Base-by-base conservation (phyloP, 2,113 vertebrate species). In the Centropus bengalensis region DNA sequence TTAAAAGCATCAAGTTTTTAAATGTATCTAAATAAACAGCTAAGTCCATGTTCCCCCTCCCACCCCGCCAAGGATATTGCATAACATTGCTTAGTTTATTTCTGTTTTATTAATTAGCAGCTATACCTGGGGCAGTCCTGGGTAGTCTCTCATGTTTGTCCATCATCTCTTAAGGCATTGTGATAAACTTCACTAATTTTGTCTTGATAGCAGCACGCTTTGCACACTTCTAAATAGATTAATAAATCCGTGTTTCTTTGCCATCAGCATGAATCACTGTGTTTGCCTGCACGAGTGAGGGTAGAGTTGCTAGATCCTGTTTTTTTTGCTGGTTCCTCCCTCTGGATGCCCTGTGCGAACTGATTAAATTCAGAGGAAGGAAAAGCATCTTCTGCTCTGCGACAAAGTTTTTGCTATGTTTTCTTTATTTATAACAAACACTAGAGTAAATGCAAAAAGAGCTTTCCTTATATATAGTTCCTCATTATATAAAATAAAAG, bases 31-130 rank as follows among this genome's bases (percentile, higher is more conserved):
- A 30, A 22, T 17, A 36, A 75, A 49, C 17, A 44, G 38, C 15
- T 10, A 9, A 44, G 5, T n/a, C 3, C 23, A 36, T 36, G 36
- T 36, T 49, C 11, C 24, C 7, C 6, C 19, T 24, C 20, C 13
- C 8, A 4, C 47, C 47, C 47, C 20, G 9, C 10, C 13, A 12
- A 54, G 10, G 26, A 13, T 4, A 16, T 20, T 62, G 32, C 23
- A 5, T 40, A 30, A 23, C 1, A 1, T 13, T 0, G 1, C 30
- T 40, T 40, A 8, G 36, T 27, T 45, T n/a, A 8, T 9, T 0
- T 13, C 32, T 30, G 14, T 40, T 70, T 26, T 30, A 28, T 58
- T 38, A 58, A 64, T 28, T 14, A 17, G 23, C 2, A 10, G 40
- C 19, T 49, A 2, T 16, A 23, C 9, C 28, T 20, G 45, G 58